Evolutionary conservation across 2,888 invertebrate species (phyloP).

Genomic region (Hedya salicella): DNA sequence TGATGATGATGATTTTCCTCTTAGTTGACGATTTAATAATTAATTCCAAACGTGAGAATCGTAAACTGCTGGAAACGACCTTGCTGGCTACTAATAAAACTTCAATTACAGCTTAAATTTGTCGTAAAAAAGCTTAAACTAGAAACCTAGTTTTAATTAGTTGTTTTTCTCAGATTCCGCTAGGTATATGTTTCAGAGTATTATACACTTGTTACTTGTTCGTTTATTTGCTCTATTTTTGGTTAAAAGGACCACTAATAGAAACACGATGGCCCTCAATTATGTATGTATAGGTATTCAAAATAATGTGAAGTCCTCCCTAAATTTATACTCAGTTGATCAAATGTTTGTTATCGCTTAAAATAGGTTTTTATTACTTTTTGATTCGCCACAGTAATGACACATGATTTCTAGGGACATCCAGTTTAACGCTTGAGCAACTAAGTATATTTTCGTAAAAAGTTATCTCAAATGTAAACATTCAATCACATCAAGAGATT

Average conservation of each 20-base stretch:
- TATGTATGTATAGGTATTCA: too few species aligned
- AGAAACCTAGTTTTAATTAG: not conserved
- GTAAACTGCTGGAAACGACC: conserved; percentile 19
- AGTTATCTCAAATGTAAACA: conserved; percentile 19
- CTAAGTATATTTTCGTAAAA: conserved; percentile 3
- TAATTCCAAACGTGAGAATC: conserved; percentile 14
- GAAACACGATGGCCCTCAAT: too few species aligned
- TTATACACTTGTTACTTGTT: too few species aligned
- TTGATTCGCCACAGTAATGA: too few species aligned
- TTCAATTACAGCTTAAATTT: conserved; percentile 6
- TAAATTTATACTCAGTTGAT: too few species aligned
- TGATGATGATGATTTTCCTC: not conserved
- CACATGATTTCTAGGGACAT: not conserved
- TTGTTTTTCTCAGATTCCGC: too few species aligned
- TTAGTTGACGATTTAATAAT: conserved; percentile 23
- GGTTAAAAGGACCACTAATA: too few species aligned
- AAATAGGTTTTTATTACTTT: too few species aligned
- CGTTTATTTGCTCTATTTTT: too few species aligned
- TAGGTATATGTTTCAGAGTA: not conserved
- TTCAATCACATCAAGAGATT: conserved; percentile 23
- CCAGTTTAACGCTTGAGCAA: not conserved
- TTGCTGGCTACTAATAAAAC: conserved; percentile 14
- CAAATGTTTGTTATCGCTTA: too few species aligned
- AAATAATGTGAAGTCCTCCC: too few species aligned
- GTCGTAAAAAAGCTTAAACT: conserved; percentile 7